Evolutionary conservation across 2,888 invertebrate species (phyloP), one percentile per base, ranked within the genome.

Genomic region (Catocala nupta): DNA sequence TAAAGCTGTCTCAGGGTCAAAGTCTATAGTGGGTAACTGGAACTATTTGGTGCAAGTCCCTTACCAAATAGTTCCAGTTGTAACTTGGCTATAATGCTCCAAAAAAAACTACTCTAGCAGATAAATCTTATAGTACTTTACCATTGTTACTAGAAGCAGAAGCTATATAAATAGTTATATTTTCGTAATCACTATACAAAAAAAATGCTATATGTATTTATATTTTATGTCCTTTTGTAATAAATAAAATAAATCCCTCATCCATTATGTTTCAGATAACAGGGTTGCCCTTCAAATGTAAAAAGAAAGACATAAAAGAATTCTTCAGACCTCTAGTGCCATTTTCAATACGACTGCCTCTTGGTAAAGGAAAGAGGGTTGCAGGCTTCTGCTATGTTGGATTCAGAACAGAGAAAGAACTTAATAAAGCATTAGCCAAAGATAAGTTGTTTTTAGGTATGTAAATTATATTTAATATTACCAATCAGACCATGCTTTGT

Each of bases 351-450:
- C 95, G 98, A 67, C 89, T 98, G 49, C 98, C 98, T 0, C 86
- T 95, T n/a, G 95, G 90, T 1, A 93, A 93, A 77, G 90, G 85
- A 13, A 95, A 89, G 64, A 96, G 96, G 75, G 94, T 97, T 1
- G 96, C 96, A 82, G 98, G 98, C 6, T 97, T 98, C 80, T 98
- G 98, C 47, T 99, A 97, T 92, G 97, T 98, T n/a, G 98, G 98
- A 2, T 99, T 99, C 81, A 96, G 96, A 86, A 96, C 96, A 5
- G 97, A 98, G 81, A 96, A 96, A 68, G 97, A 97, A 71, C 95
- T 97, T 81, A 96, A 96, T 39, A 96, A 97, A 81, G 98, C 98
- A 1, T 92, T 99, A 75, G 91, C 95, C 54, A 98, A 98, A 88
- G 96, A 98, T 84, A 97, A 97, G 90, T 97, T 97, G 82, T 98